Evolutionary conservation across 2,888 invertebrate genomes (phyloP).

Genomic region (Acanthosoma haemorrhoidale): DNA sequence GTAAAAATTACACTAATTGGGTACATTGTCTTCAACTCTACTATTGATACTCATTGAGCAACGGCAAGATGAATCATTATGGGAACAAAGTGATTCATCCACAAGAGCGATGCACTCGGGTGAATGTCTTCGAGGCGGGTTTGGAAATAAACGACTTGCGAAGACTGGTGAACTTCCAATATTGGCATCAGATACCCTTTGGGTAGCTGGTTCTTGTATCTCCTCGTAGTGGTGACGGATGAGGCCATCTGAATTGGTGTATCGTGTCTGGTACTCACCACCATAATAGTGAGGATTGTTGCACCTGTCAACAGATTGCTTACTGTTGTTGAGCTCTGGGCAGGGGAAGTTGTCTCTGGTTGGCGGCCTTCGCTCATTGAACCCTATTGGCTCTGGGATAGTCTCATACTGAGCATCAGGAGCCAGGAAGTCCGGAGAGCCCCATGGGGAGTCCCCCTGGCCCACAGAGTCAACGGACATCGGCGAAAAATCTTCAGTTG

Average conservation of each 20-base stretch:
- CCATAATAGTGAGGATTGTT: slow-evolving; percentile 29
- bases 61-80: slow-evolving; percentile 37
- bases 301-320: slow-evolving; percentile 12
- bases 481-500: slow-evolving; percentile 37
- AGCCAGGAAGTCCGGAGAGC: slow-evolving; percentile 40
- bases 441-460: slow-evolving; percentile 32
- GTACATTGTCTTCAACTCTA: not conserved
- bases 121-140: slow-evolving; percentile 29
- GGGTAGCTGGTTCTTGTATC: slow-evolving; percentile 27
- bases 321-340: slow-evolving; percentile 6
- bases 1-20: not conserved
- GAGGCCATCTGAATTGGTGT: slow-evolving; percentile 31
- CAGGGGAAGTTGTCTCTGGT: slow-evolving; percentile 20
- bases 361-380: slow-evolving; percentile 7
- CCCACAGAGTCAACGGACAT: slow-evolving; percentile 40
- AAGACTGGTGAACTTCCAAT: slow-evolving; percentile 22
- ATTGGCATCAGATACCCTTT: not conserved
- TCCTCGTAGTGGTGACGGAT: slow-evolving; percentile 37
- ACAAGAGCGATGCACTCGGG: slow-evolving; percentile 36
- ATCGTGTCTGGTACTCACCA: slow-evolving; percentile 24
- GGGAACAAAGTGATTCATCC: slow-evolving; percentile 37
- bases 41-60: slow-evolving; percentile 31
- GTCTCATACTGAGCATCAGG: slow-evolving; percentile 42
- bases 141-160: slow-evolving; percentile 32
- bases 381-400: slow-evolving; percentile 38